Conservation (phyloP, 2,113 vertebrate species). For the Cercopithecus mona region DNA sequence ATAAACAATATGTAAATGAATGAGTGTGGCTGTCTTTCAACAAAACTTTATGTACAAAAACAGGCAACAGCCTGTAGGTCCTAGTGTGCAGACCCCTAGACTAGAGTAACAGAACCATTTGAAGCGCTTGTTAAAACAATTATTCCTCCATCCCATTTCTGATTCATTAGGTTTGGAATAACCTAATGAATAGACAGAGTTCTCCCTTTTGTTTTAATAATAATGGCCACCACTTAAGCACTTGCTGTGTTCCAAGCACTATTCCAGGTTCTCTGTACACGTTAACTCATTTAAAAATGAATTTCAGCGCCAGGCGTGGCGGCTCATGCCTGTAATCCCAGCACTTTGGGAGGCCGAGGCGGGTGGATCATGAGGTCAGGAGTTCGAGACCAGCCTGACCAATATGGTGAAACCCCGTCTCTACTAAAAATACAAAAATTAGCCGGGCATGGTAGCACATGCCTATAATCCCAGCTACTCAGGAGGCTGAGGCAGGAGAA, state of each 20-base stretch:
- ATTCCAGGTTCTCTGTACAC: neutral
- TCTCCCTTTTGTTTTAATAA: neutral
- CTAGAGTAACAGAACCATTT: neutral
- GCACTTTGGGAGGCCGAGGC: too few relatives aligned
- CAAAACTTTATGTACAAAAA: slow-evolving; percentile 27
- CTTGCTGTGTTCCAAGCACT: neutral
- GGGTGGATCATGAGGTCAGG: too few relatives aligned
- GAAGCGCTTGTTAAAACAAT: neutral
- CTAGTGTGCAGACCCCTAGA: neutral
- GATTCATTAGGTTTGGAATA: neutral
- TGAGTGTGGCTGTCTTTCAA: neutral
- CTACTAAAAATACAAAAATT: too few relatives aligned
- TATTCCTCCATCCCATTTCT: neutral
- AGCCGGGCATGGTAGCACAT: too few relatives aligned
- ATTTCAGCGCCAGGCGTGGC: too few relatives aligned
- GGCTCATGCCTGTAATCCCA: too few relatives aligned
- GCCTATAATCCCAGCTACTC: too few relatives aligned
- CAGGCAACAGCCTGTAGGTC: neutral
- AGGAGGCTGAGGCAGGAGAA: too few relatives aligned
- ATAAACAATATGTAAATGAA: neutral
- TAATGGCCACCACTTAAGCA: neutral
- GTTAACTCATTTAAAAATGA: neutral
- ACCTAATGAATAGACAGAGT: too few relatives aligned
- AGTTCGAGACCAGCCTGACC: too few relatives aligned
- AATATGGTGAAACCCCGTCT: too few relatives aligned